Evolutionary conservation across 2,113 vertebrate genomes (phyloP), one percentile per base, ranked within the genome.

Genomic region (Hydrolagus affinis): DNA sequence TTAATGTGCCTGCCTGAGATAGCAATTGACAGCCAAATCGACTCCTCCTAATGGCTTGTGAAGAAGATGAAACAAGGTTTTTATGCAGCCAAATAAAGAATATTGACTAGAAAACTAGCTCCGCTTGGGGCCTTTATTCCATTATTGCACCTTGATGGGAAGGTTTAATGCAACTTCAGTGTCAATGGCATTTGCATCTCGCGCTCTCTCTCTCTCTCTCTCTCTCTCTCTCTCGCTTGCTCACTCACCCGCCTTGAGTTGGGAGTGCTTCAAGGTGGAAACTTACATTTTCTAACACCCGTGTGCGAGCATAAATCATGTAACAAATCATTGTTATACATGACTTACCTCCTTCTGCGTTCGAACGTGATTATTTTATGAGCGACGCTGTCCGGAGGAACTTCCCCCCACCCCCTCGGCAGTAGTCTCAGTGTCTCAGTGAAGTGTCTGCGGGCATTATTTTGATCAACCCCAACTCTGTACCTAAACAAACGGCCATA

Each of bases 61-160:
- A 92, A 91, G 90, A 89, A 92, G 93, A 89, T 88, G 87, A 92
- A 91, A 92, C 89, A 89, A 93, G 91, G 90, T 86, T 88, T 86
- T 88, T 86, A 93, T 92, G 93, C 86, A 90, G 91, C 90, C 1
- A 92, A 92, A 93, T 92, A 94, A 95, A 96, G 94, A 93, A 86
- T 95, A 97, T 97, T 89, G 96, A 97, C 92, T 92, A 91, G 93
- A 89, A 93, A 87, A 95, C 94, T 93, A 88, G 96, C 57, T 93
- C 91, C 93, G 91, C 89, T n/a, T 89, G 94, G 86, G 85, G 95
- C 95, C 94, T 95, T 97, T 96, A 95, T 96, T 98, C 95, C 94
- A 95, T 95, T 91, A 94, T 87, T 94, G 90, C 91, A 92, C 91
- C 93, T 88, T 93, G 92, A 93, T 94, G 95, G 92, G 90, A 90